These are phyloP conservation scores for Urocolius indicus DNA, from an alignment of 2,113 vertebrate genomes.

Conservation along the genomic window DNA sequence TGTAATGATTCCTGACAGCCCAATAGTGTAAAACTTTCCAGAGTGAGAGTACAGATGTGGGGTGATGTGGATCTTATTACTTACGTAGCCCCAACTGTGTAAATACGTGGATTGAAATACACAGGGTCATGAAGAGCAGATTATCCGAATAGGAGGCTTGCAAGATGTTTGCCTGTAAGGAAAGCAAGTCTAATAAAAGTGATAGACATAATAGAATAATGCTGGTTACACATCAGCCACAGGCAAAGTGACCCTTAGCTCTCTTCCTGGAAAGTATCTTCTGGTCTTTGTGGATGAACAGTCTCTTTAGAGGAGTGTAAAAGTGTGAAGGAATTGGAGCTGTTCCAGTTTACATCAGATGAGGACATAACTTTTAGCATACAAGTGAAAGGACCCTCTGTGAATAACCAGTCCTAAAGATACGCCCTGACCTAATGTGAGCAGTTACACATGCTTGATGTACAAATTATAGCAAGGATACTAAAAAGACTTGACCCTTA, in stretches of 20 bases:
- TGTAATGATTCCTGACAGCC: slow-evolving; percentile 60
- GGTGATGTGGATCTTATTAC: slow-evolving; percentile 47
- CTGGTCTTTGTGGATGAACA: background rate
- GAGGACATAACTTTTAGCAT: background rate
- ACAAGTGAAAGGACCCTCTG: background rate
- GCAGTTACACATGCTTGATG: background rate
- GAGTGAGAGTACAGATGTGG: slow-evolving; percentile 15
- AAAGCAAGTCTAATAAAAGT: slow-evolving; percentile 38
- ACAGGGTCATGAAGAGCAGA: slow-evolving; percentile 51
- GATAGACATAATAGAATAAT: slow-evolving; percentile 1
- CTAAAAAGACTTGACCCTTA: background rate
- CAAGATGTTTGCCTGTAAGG: background rate
- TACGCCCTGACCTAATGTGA: background rate
- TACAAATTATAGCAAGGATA: background rate
- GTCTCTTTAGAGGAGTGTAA: background rate
- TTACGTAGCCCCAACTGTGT: background rate
- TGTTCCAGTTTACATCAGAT: background rate
- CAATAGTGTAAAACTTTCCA: slow-evolving; percentile 36
- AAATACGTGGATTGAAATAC: slow-evolving; percentile 24
- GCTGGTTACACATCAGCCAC: background rate
- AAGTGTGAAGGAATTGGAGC: background rate
- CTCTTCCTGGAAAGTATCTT: background rate
- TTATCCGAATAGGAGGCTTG: background rate
- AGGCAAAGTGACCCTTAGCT: background rate
- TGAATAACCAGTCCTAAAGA: background rate